These are phyloP conservation scores for Ammodramus savannarum DNA, from an alignment of 2,113 vertebrate species.

Conservation along the genomic window DNA sequence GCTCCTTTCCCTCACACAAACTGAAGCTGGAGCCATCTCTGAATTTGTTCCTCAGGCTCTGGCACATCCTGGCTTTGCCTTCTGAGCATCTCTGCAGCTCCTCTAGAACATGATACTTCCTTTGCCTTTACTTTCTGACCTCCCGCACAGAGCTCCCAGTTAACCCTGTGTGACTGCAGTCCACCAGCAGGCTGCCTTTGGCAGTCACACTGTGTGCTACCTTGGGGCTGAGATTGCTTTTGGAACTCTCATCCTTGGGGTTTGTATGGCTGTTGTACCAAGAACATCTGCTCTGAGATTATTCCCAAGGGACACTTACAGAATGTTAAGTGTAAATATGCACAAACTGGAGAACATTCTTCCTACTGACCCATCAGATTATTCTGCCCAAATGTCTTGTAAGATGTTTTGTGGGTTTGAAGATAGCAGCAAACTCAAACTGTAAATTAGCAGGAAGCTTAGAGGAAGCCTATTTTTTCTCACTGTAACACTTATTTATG, in stretches of 20 bases:
- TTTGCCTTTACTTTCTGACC: not conserved
- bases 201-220: not conserved
- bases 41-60: not conserved
- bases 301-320: not conserved
- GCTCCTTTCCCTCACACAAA: not conserved
- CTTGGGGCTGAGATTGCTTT: not conserved
- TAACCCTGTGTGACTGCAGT: not conserved
- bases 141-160: accelerated
- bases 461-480: not conserved
- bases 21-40: not conserved
- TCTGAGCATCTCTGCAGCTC: not conserved
- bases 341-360: not conserved
- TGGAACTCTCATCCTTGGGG: not conserved
- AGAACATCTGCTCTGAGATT: not conserved
- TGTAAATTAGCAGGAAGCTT: not conserved
- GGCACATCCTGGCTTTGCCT: not conserved
- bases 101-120: not conserved
- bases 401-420: not conserved
- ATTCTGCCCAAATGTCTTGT: not conserved
- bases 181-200: not conserved
- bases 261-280: not conserved
- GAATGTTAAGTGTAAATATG: not conserved
- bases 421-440: not conserved
- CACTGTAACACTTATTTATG: not conserved
- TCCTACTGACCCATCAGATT: not conserved